Conservation (phyloP, 2,113 vertebrate species). For the Arizona elegans region DNA sequence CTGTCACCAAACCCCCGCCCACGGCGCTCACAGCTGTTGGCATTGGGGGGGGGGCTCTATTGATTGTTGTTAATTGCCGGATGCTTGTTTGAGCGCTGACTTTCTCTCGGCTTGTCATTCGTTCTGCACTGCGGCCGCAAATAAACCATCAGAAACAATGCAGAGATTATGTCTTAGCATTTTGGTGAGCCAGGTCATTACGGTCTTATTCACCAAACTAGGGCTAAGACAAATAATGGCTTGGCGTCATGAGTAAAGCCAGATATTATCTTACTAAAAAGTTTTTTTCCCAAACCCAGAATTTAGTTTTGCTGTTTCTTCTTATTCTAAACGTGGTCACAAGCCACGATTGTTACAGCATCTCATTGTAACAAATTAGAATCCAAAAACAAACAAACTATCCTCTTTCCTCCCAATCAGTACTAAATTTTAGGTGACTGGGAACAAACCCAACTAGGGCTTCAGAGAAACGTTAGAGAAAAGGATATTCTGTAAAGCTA, state of each 20-base stretch:
- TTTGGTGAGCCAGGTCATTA: background rate
- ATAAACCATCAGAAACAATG: no score
- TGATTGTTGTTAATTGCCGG: no score
- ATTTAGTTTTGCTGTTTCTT: background rate
- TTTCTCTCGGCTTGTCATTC: no score
- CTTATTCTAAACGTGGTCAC: constrained; percentile 20
- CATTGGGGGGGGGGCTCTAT: no score
- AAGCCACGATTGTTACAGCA: constrained; percentile 21
- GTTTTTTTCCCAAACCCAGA: background rate
- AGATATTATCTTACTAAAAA: background rate
- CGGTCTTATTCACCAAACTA: background rate
- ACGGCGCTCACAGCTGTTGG: no score
- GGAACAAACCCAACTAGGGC: constrained; percentile 32
- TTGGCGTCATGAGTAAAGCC: background rate
- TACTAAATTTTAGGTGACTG: constrained; percentile 52
- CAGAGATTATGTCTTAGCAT: background rate
- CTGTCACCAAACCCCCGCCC: no score
- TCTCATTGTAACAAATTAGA: constrained; percentile 36
- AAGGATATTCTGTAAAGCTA: constrained; percentile 33
- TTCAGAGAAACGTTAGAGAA: constrained; percentile 51
- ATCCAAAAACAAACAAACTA: constrained; percentile 52
- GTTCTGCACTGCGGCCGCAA: no score
- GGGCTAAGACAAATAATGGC: background rate
- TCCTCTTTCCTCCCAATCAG: background rate
- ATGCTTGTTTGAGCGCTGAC: no score